Conservation (phyloP, 2,888 invertebrate genomes). For the Clunio marinus region DNA sequence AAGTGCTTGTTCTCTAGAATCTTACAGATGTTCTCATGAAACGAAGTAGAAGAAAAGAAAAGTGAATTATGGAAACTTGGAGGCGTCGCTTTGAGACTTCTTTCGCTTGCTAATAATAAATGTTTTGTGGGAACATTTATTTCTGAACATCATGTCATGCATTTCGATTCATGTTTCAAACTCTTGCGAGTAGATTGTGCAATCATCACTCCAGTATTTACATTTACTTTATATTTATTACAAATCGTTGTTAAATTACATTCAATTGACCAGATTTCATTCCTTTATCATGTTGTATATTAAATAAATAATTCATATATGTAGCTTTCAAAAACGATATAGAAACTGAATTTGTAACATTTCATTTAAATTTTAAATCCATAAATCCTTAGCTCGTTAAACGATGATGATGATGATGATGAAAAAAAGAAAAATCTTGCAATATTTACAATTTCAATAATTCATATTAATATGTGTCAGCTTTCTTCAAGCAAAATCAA, state of each 20-base stretch:
- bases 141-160: not conserved
- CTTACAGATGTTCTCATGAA: not conserved
- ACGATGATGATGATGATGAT: no score
- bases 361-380: no score
- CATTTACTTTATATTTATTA: no score
- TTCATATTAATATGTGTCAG: no score
- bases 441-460: no score
- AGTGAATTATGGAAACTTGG: slow-evolving; percentile 16
- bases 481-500: no score
- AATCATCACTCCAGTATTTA: not conserved
- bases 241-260: no score
- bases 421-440: no score
- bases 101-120: not conserved
- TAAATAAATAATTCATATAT: not conserved
- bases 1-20: not conserved
- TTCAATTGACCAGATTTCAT: not conserved
- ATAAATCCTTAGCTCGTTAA: no score
- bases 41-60: not conserved
- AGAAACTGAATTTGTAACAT: no score
- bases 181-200: not conserved
- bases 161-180: not conserved
- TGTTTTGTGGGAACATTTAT: not conserved
- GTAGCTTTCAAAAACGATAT: no score
- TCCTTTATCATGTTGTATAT: not conserved
- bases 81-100: not conserved